Percentiles rank a stretch among this genome's conserved stretches.
phyloP scores from a whole-genome alignment of 2,888 invertebrate genomes.

The Chymomyza caudatula region DNA sequence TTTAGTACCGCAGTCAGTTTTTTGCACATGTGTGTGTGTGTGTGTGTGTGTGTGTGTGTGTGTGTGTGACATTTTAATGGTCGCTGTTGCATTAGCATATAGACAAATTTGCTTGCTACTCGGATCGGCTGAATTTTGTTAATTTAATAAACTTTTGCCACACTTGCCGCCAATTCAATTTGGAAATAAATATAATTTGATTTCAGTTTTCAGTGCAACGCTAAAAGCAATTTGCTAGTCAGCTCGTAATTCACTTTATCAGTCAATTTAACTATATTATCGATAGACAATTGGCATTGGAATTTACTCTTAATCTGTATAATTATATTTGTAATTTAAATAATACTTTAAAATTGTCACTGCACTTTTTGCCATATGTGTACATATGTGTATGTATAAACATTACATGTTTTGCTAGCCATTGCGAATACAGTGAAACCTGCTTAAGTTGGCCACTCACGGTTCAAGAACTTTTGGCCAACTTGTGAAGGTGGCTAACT shows the following conservation, averaged over 20 bases:
- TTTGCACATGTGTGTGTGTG: neutral
- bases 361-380: constrained; percentile 1
- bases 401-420: too few relatives aligned
- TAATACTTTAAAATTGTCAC: neutral
- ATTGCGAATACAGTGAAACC: too few relatives aligned
- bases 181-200: neutral
- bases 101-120: neutral
- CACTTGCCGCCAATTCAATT: neutral
- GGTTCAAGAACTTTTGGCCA: too few relatives aligned
- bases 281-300: neutral
- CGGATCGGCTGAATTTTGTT: too few relatives aligned
- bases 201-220: neutral
- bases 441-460: too few relatives aligned
- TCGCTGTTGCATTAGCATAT: neutral
- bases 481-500: too few relatives aligned
- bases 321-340: neutral
- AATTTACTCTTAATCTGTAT: neutral
- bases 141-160: neutral
- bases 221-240: neutral
- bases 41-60: neutral
- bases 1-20: neutral
- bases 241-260: neutral
- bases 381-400: too few relatives aligned
- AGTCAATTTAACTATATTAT: neutral
- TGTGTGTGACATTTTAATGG: too few relatives aligned